A percentile compares a stretch with the other conserved stretches of the same genome.
Conservation (phyloP, 2,797 vertebrate species). For the Thaleichthys pacificus region DNA sequence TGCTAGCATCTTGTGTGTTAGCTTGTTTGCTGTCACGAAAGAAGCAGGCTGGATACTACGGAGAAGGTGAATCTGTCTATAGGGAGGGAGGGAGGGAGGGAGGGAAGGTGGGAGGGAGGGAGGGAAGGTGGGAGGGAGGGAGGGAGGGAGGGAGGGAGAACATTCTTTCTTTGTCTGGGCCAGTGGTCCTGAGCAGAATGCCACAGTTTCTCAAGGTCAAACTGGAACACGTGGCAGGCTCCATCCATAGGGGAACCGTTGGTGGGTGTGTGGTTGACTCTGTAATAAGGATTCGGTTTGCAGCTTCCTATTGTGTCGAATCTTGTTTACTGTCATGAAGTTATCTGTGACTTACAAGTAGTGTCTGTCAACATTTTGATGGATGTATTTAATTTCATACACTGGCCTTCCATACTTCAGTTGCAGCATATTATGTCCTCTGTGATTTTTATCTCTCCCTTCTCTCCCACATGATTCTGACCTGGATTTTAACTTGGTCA, state of each 20-base stretch:
- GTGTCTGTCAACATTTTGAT: neutral
- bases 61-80: conserved; percentile 47
- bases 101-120: neutral
- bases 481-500: conserved; percentile 29
- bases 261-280: conserved; percentile 7
- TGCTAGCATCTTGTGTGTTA: neutral
- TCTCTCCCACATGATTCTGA: conserved; percentile 37
- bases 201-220: conserved; percentile 65
- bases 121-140: neutral
- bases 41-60: conserved; percentile 49
- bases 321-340: neutral
- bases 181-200: conserved; percentile 19
- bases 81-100: neutral
- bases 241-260: conserved; percentile 13
- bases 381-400: neutral
- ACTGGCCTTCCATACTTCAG: neutral
- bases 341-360: neutral
- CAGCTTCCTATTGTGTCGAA: neutral
- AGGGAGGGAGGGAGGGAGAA: conserved; percentile 30
- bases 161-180: conserved; percentile 68
- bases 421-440: conserved; percentile 10
- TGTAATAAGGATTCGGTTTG: neutral
- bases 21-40: neutral
- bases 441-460: neutral
- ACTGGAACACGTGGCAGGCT: neutral